Evolutionary conservation across 2,797 vertebrate species (phyloP).

Genomic region (Rhadinocentrus ornatus): DNA sequence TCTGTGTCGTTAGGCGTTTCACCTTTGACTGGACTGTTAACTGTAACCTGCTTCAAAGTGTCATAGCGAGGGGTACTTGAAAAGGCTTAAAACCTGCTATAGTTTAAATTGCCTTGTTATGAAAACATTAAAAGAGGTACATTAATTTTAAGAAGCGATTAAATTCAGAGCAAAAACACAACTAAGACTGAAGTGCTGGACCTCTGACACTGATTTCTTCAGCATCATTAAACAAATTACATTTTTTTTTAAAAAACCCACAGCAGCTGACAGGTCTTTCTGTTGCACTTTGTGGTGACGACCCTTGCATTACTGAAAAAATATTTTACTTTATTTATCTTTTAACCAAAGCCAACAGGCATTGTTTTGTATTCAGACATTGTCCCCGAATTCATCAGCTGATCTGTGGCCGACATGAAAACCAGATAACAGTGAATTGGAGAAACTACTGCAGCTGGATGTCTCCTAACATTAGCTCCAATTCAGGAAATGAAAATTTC

Average conservation of each 20-base stretch:
- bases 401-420: background rate
- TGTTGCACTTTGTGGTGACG: background rate
- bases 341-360: background rate
- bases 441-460: background rate
- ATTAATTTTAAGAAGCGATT: background rate
- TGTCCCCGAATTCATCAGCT: background rate
- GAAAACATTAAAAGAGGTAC: no score
- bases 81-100: background rate
- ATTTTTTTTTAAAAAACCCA: background rate
- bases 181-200: background rate
- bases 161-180: background rate
- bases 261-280: background rate
- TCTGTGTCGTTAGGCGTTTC: background rate
- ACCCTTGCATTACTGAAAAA: background rate
- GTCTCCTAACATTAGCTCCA: background rate
- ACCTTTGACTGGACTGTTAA: background rate
- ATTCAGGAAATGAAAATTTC: background rate
- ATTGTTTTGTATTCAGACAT: background rate
- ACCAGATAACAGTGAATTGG: background rate
- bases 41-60: background rate
- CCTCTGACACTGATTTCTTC: background rate
- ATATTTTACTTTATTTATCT: background rate
- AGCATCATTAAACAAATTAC: background rate
- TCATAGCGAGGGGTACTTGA: background rate
- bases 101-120: background rate